Evolutionary conservation across 2,113 vertebrate species (phyloP), one percentile per base, ranked within the genome.

Genomic region (Numida meleagris): DNA sequence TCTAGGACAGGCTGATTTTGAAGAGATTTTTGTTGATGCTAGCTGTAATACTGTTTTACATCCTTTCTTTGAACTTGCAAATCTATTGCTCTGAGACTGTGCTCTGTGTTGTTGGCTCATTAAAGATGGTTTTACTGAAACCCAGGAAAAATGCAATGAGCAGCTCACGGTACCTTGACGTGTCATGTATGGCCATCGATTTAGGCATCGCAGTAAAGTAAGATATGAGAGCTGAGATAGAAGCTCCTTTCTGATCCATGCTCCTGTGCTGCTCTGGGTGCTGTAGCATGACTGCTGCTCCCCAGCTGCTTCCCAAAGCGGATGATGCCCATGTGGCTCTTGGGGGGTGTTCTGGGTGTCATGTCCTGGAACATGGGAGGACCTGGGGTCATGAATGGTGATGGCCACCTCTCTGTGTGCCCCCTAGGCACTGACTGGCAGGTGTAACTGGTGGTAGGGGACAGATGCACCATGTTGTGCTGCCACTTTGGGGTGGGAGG

Each of bases 381-480:
- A 10, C 23, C 51, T 72, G 83, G 20, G 82, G 59, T 16, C 50
- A 31, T 9, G 14, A 3, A 9, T 3, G 31, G n/a, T 66, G 67
- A 10, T 9, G 67, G 40, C 34, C 5, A 9, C 31, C 58, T 85
- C 53, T 51, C 74, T 0, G 1, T 20, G 38, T 25, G 4, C 38
- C 9, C 61, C 14, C 14, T 24, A 45, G 42, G 42, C 46, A 59
- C 7, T 43, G 34, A 3, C 14, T 65, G 61, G 40, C 36, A 63
- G 38, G 31, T 84, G 38, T 36, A 12, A 6, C 5, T 17, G 43
- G 38, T 45, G 63, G 12, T 8, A 2, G 12, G 46, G 78, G 29
- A 42, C 53, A 25, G 12, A 1, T 42, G 82, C 61, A 55, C 57
- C 1, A 0, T 25, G 77, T 48, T 0, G 1, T 6, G 0, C 38